Evolutionary conservation across 2,888 invertebrate species (phyloP), one percentile per base, ranked within the genome.

Genomic region (Ptychoptera albimana): DNA sequence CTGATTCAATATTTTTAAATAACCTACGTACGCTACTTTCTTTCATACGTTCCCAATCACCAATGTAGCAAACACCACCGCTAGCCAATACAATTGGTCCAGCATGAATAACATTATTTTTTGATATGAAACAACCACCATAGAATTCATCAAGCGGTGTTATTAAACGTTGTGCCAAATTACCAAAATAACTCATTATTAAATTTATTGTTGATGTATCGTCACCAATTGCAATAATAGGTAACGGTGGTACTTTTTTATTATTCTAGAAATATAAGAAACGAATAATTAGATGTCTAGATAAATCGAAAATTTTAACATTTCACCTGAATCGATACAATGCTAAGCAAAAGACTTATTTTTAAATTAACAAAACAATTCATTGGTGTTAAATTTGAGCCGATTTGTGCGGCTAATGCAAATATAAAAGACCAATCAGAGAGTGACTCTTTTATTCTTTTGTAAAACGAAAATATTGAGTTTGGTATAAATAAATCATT

Each of bases 301-400:
- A 11, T 11, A 30, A n/a, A 8, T 11, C 9, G 15, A 2, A 11
- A 37, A n/a, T 12, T 23, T 6, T 15, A 37, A 10, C 39, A 11
- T 31, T 49, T 55, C 54, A 64, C 64, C 50, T 60, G 61, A 29
- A 63, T 54, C 35, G 67, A 66, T 10, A 59, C 63, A 15, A 69
- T 54, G 47, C 68, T 69, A 5, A 63, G 54, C 13, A 69, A 52
- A 10, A 69, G 50, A 8, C 60, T 59, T 50, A 67, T 59, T 53
- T 69, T 69, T 1, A 69, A 51, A 46, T 63, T 60, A 0, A 66
- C 59, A 51, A 60, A 66, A 32, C 63, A 61, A 40, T 62, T 59
- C 54, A 61, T 60, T 4, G 69, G 69, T 34, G 61, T 59, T 5
- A 57, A 50, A 4, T 61, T 55, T 43, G 60, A 57, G 35, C 60